Conservation (phyloP, 2,113 vertebrate species). For the Thomomys bottae region DNA sequence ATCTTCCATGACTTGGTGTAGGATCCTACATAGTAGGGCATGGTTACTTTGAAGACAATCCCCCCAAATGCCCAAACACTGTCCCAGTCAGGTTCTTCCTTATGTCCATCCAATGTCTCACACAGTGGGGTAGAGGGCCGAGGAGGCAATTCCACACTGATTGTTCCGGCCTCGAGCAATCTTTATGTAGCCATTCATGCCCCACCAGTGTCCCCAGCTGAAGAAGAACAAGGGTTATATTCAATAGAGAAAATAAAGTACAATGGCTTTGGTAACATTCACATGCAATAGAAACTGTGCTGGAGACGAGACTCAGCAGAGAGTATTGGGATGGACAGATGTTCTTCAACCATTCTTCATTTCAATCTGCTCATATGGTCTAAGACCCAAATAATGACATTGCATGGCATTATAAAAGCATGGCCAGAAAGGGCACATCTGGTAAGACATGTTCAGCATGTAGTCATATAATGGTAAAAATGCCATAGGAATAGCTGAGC, state of each 20-base stretch:
- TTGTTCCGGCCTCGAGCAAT: conserved; percentile 88
- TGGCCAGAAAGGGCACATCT: background rate
- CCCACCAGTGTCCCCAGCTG: conserved; percentile 89
- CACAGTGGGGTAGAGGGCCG: too few relatives aligned
- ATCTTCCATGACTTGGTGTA: too few relatives aligned
- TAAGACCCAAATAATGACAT: background rate
- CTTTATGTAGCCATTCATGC: conserved; percentile 85
- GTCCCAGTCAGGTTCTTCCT: too few relatives aligned
- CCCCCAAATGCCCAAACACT: too few relatives aligned
- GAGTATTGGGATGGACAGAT: background rate
- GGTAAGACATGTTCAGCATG: background rate
- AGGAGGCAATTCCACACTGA: conserved; percentile 58
- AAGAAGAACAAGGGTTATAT: background rate
- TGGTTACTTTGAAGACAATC: too few relatives aligned
- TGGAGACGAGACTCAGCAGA: background rate
- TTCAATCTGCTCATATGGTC: background rate
- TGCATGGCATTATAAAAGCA: background rate
- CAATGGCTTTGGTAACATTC: background rate
- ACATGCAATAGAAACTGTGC: background rate
- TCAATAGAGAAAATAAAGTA: background rate
- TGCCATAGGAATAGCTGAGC: background rate
- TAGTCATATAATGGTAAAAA: background rate
- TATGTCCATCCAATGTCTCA: too few relatives aligned
- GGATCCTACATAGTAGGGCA: too few relatives aligned
- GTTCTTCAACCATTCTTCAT: background rate